phyloP scores from a whole-genome alignment of 2,888 invertebrate species.

The Hipparchia semele region DNA sequence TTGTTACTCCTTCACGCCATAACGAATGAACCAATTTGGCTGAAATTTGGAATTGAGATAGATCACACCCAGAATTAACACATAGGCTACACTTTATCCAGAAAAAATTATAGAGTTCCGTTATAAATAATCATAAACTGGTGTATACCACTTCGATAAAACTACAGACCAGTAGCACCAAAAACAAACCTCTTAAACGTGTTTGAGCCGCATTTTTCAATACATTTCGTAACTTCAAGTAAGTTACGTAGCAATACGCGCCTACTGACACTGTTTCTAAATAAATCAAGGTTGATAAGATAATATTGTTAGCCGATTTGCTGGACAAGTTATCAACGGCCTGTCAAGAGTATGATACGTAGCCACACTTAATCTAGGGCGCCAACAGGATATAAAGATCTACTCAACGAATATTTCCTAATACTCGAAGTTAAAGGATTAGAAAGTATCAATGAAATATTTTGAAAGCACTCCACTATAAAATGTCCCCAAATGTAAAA shows the following conservation, averaged over 20 bases:
- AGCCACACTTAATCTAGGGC: constrained; percentile 34
- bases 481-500: too few relatives aligned
- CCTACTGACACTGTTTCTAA: constrained; percentile 58
- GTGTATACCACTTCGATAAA: constrained; percentile 13
- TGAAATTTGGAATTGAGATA: too few relatives aligned
- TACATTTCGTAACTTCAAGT: constrained; percentile 41
- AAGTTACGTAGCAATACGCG: constrained; percentile 39
- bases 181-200: constrained; percentile 23
- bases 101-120: too few relatives aligned
- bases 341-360: constrained; percentile 46
- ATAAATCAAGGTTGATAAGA: constrained; percentile 69
- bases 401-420: neutral
- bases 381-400: constrained; percentile 32
- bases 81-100: too few relatives aligned
- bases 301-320: constrained; percentile 56
- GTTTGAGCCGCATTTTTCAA: constrained; percentile 31
- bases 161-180: too few relatives aligned
- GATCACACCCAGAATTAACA: too few relatives aligned
- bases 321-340: constrained; percentile 47
- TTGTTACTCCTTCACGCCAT: too few relatives aligned
- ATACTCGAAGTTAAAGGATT: neutral
- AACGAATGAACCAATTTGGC: too few relatives aligned
- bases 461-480: too few relatives aligned
- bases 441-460: too few relatives aligned
- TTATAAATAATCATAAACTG: constrained; percentile 1